Conservation (phyloP, 2,113 vertebrate genomes). For the Forbesichthys agassizii region DNA sequence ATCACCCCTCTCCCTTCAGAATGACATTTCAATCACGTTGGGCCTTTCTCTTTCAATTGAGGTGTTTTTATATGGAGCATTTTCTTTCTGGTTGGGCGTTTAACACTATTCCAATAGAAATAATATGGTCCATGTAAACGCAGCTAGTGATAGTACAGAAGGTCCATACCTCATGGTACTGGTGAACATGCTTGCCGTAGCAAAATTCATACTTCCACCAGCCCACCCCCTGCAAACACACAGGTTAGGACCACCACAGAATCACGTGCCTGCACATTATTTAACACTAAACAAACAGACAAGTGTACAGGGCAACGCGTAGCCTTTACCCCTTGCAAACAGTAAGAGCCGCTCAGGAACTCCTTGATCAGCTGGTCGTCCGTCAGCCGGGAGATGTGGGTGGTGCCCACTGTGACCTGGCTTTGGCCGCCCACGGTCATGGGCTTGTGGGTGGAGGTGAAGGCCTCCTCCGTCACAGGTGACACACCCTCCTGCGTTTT, state of each 20-base stretch:
- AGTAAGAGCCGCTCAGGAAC: slow-evolving; percentile 96
- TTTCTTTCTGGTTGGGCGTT: too few species aligned
- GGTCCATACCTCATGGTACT: slow-evolving; percentile 91
- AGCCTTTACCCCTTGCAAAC: slow-evolving; percentile 92
- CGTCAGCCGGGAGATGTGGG: slow-evolving; percentile 95
- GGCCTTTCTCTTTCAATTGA: too few species aligned
- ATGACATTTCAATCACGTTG: too few species aligned
- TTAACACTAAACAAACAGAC: background rate
- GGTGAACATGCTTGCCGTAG: slow-evolving; percentile 94
- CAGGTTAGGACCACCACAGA: background rate
- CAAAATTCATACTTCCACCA: slow-evolving; percentile 99
- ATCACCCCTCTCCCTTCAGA: too few species aligned
- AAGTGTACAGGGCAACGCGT: background rate
- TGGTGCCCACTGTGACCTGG: slow-evolving; percentile 89
- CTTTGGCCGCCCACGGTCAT: slow-evolving; percentile 87
- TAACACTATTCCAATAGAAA: too few species aligned
- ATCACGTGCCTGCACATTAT: background rate
- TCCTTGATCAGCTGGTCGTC: slow-evolving; percentile 97
- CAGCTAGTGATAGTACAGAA: too few species aligned
- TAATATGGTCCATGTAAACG: too few species aligned
- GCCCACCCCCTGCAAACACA: slow-evolving; percentile 87
- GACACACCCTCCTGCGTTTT: slow-evolving; percentile 79
- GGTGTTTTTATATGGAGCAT: too few species aligned
- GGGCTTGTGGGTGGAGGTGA: slow-evolving; percentile 90
- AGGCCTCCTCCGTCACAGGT: slow-evolving; percentile 85